Evolutionary conservation across 2,797 vertebrate genomes (phyloP).

Genomic region (Ptychadena robeensis): DNA sequence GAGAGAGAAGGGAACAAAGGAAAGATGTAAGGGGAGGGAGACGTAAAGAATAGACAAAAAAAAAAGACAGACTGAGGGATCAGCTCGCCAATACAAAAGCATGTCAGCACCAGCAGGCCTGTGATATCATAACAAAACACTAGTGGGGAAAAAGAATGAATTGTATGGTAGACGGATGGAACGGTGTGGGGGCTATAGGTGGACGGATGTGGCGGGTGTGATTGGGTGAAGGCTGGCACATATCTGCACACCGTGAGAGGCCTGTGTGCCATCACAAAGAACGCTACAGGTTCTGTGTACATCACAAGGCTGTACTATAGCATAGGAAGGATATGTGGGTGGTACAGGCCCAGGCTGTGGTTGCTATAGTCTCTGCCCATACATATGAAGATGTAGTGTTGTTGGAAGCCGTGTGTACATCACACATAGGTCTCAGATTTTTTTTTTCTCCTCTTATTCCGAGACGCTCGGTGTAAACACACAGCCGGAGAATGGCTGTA

Average conservation of each 20-base stretch:
- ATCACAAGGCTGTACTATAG: conserved; percentile 48
- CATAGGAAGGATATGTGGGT: conserved; percentile 53
- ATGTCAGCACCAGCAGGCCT: conserved; percentile 45
- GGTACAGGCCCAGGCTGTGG: conserved; percentile 59
- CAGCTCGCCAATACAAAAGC: conserved; percentile 36
- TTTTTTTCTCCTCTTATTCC: too few relatives aligned
- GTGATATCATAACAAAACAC: conserved; percentile 45
- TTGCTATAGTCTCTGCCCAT: conserved; percentile 49
- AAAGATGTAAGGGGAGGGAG: conserved; percentile 52
- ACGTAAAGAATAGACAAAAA: conserved; percentile 49
- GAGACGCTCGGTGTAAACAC: conserved; percentile 34
- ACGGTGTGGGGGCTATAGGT: background rate
- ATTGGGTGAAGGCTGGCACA: background rate
- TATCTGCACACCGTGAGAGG: background rate
- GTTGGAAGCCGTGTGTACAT: conserved; percentile 1
- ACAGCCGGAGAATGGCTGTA: background rate
- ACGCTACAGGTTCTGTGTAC: conserved; percentile 60
- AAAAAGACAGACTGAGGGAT: conserved; percentile 36
- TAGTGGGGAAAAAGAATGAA: conserved; percentile 6
- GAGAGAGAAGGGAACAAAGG: conserved; percentile 51
- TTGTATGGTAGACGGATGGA: background rate
- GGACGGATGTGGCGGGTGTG: background rate
- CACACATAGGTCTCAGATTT: too few relatives aligned
- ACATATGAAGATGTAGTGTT: conserved; percentile 39
- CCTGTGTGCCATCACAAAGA: conserved; percentile 37